Evolutionary conservation across 1,140 invertebrate species (phyloP).

Genomic region (Liolophura sinensis): DNA sequence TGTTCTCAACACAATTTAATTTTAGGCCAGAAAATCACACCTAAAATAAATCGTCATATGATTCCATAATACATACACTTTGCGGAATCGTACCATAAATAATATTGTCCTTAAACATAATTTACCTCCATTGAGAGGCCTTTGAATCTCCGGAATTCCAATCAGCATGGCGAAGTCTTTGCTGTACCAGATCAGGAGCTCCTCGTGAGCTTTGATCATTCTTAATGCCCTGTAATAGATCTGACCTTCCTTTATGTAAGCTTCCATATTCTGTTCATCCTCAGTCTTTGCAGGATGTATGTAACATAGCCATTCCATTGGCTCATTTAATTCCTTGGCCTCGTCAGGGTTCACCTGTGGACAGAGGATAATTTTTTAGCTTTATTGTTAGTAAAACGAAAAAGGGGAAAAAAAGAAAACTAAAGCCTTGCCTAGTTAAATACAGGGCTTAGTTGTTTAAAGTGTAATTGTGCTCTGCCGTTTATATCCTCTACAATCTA

Average conservation of each 20-base stretch:
- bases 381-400: neutral
- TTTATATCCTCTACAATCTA: too few relatives aligned
- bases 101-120: too few relatives aligned
- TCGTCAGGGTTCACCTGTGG: conserved; percentile 37
- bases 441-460: neutral
- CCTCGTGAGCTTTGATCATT: conserved; percentile 48
- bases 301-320: conserved; percentile 52
- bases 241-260: conserved; percentile 53
- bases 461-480: too few relatives aligned
- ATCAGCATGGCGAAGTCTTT: conserved; percentile 55
- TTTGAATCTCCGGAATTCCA: conserved; percentile 47
- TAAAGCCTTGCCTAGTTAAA: neutral
- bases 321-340: conserved; percentile 21
- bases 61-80: too few relatives aligned
- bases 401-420: neutral
- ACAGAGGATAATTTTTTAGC: neutral
- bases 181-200: conserved; percentile 60
- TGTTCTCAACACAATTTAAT: too few relatives aligned
- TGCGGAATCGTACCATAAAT: too few relatives aligned
- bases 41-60: too few relatives aligned
- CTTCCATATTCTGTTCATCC: conserved; percentile 60
- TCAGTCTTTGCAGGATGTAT: conserved; percentile 51
- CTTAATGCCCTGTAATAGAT: conserved; percentile 55
- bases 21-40: too few relatives aligned
- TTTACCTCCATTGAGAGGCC: conserved; percentile 1